Evolutionary conservation across 1,140 invertebrate species (phyloP), one percentile per base, ranked within the genome.

Genomic region (Sycophaga agraensis): DNA sequence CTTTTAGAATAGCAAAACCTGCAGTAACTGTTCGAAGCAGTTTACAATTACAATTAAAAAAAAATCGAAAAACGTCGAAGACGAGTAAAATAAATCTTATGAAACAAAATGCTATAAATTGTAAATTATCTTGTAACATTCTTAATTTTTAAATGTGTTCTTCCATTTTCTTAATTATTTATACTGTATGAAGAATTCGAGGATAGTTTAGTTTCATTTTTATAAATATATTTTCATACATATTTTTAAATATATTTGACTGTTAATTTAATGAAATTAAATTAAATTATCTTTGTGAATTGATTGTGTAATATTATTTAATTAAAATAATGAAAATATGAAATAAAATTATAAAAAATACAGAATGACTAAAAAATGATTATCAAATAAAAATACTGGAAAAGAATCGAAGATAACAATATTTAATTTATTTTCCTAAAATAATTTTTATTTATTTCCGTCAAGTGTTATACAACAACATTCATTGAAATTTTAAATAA

Each of bases 401-500:
- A 35, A 39, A 40, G 19, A 40, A 21, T 39, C 26, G n/a, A n/a
- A n/a, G n/a, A n/a, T n/a, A n/a, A 43, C 2, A 1, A 58, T 31
- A 12, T 17, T 50, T 31, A 26, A 14, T 57, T 57, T 45, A 45
- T 57, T 58, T 58, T 63, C 61, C 61, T 51, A 57, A 57, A 63
- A 63, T 63, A 63, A 53, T 53, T 53, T 57, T 57, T 54, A 45
- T 51, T 53, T 43, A 24, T 22, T 42, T 42, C 49, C 53, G 35
- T 21, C 53, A 50, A 63, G 57, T 63, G 21, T 49, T n/a, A 35
- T 53, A 63, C 61, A 63, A 63, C 31, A 50, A 51, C 21, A 12
- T 21, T 56, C n/a, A 21, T 50, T 58, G 17, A 19, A 51, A 56
- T 21, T 43, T 54, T 59, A 24, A 45, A 28, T 28, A 3, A 16